Evolutionary conservation across 2,888 invertebrate genomes (phyloP), one percentile per base, ranked within the genome.

Genomic region (Homarus gammarus): DNA sequence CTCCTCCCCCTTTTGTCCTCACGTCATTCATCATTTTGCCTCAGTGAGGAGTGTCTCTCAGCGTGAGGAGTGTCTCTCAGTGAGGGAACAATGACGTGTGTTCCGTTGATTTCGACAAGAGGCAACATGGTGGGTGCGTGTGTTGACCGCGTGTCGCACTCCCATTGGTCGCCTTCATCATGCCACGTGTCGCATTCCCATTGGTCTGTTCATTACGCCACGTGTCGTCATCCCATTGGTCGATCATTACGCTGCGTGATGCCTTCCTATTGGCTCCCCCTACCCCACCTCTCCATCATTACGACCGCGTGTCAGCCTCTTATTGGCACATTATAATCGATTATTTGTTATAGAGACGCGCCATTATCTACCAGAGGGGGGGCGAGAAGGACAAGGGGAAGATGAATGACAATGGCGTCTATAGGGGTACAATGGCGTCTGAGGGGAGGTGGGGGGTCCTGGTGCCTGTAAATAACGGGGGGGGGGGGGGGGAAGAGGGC

Each of bases 61-160:
- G n/a, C n/a, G n/a, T n/a, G n/a, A n/a, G n/a, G n/a, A n/a, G n/a
- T n/a, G n/a, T n/a, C 44, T 49, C 44, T 49, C 44, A 56, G 56
- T 56, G 22, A 56, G 44, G 0, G 49, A 49, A 49, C 56, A 56
- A 3, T 56, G 0, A 22, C 18, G 27, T 27, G 64, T 64, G 27
- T 64, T 64, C 6, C n/a, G n/a, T n/a, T 44, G 44, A 44, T 44
- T 12, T 44, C 44, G 33, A 15, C 22, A 10, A 44, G 18, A 33
- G 40, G 40, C 75, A 75, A 2, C 75, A 75, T 75, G 75, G 75
- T 15, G 75, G 75, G 44, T 15, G 75, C 75, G 75, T n/a, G 75
- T 75, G 75, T 31, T n/a, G 75, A 5, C 73, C 38, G 40, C 73
- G 40, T 73, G 73, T 38, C 27, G 73, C 73, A 10, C 75, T 44